Evolutionary conservation across 2,888 invertebrate genomes (phyloP).

Genomic region (Plusia festucae): DNA sequence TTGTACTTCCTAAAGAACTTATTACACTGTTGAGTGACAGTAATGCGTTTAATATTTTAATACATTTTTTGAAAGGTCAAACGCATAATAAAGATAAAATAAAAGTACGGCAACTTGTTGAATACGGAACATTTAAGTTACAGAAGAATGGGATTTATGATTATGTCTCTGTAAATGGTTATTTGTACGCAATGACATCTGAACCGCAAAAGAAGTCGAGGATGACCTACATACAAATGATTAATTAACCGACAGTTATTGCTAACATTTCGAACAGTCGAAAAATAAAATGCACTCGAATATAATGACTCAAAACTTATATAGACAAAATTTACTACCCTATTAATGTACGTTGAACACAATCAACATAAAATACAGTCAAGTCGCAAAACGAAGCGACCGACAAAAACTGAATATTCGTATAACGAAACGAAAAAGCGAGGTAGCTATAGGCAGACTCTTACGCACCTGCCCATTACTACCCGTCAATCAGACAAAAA

Average conservation of each 20-base stretch:
- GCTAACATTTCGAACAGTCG: constrained; percentile 8
- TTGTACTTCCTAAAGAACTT: constrained; percentile 41
- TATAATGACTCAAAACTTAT: constrained; percentile 39
- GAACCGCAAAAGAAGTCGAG: constrained; percentile 20
- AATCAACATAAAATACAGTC: constrained; percentile 74
- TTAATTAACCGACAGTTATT: constrained; percentile 21
- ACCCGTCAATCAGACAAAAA: constrained; percentile 89
- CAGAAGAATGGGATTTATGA: constrained; percentile 32
- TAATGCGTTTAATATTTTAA: constrained; percentile 50
- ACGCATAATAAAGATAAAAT: constrained; percentile 35
- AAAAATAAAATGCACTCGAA: constrained; percentile 22
- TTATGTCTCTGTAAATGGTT: constrained; percentile 38
- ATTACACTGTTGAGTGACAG: constrained; percentile 47
- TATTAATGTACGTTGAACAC: constrained; percentile 67
- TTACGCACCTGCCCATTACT: constrained; percentile 88
- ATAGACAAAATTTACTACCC: constrained; percentile 66
- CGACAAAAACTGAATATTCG: constrained; percentile 78
- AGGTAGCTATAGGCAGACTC: constrained; percentile 83
- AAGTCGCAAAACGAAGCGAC: constrained; percentile 76
- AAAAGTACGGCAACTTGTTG: constrained; percentile 41
- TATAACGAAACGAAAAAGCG: constrained; percentile 81
- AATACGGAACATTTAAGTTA: constrained; percentile 31
- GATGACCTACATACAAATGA: constrained; percentile 38
- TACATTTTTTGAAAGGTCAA: constrained; percentile 45
- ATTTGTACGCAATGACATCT: constrained; percentile 22